Evolutionary conservation across 1,140 invertebrate genomes (phyloP), one percentile per base, ranked within the genome.

Genomic region (Drosophila micromelanica): DNA sequence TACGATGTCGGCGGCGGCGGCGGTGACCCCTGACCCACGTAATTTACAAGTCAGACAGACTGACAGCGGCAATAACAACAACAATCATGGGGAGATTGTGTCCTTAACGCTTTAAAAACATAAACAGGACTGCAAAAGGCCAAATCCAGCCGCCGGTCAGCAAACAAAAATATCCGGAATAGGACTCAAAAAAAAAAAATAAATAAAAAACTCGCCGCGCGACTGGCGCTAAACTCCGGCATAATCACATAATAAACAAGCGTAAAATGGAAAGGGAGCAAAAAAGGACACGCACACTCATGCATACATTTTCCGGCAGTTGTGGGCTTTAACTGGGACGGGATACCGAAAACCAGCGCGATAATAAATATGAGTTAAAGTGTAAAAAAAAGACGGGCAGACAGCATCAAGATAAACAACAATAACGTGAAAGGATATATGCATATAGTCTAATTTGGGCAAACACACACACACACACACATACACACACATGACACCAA

Each of bases 181-280:
- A 38, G 42, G 35, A 51, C 55, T 32, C 8, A 45, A 73, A 48
- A 55, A 27, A 46, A 27, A 12, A 40, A 1, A 6, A 32, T 32
- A 56, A 49, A 32, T 8, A 23, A 46, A 46, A 46, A 71, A 43
- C 59, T 46, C 37, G 30, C 55, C 45, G 52, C 48, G 63, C 72
- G 73, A 69, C 59, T 59, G 72, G 63, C 69, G 74, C 75, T 87
- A 73, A 89, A 87, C 68, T 87, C 64, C 65, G 64, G 80, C 85
- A 89, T 89, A 89, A 89, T 89, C 84, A 90, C 84, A 89, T 89
- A 89, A 89, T 89, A 89, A 89, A 89, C 74, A 89, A 71, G 46
- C 43, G 62, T 37, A 17, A 17, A 27, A 63, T 71, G 68, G 43
- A 42, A 56, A 30, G 2, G 20, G 42, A 48, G 62, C 17, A 37